These are phyloP conservation scores for Oligia fasciuncula DNA, from an alignment of 2,888 invertebrate species.

Conservation along the genomic window DNA sequence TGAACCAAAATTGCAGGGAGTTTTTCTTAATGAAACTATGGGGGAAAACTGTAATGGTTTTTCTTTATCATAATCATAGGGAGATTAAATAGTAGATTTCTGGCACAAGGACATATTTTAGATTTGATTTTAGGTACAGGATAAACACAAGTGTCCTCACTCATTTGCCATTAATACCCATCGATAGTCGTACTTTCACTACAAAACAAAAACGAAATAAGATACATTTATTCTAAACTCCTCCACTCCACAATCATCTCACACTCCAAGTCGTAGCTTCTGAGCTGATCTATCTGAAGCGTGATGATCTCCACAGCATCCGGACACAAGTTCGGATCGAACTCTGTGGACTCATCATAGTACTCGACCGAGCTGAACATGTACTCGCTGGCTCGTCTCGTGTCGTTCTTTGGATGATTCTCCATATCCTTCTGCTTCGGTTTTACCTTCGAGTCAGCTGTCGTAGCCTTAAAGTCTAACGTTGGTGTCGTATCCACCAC, in stretches of 20 bases:
- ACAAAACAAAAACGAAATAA: conserved; percentile 3
- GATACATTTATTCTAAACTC: conserved; percentile 69
- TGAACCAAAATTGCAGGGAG: background rate
- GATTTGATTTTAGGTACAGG: background rate
- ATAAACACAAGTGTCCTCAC: background rate
- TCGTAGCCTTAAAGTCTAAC: conserved; percentile 40
- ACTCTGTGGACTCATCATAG: conserved; percentile 77
- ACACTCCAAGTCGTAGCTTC: conserved; percentile 80
- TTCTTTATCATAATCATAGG: too few species aligned
- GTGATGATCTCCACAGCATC: conserved; percentile 74
- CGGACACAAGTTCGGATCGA: conserved; percentile 72
- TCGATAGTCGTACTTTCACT: background rate
- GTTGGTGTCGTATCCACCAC: conserved; percentile 31
- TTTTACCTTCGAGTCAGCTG: conserved; percentile 14
- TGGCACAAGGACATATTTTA: background rate
- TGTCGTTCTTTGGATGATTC: conserved; percentile 52
- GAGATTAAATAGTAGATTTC: background rate
- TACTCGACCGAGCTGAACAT: conserved; percentile 82
- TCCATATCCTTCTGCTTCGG: background rate
- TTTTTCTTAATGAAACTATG: background rate
- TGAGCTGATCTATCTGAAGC: conserved; percentile 76
- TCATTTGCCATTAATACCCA: background rate
- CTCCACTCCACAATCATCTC: conserved; percentile 77
- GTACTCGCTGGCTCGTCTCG: conserved; percentile 77
- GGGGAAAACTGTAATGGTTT: background rate